Percentiles rank a stretch among this genome's conserved stretches.
phyloP scores from a whole-genome alignment of 1,140 invertebrate species.

The Eumaeus atala region DNA sequence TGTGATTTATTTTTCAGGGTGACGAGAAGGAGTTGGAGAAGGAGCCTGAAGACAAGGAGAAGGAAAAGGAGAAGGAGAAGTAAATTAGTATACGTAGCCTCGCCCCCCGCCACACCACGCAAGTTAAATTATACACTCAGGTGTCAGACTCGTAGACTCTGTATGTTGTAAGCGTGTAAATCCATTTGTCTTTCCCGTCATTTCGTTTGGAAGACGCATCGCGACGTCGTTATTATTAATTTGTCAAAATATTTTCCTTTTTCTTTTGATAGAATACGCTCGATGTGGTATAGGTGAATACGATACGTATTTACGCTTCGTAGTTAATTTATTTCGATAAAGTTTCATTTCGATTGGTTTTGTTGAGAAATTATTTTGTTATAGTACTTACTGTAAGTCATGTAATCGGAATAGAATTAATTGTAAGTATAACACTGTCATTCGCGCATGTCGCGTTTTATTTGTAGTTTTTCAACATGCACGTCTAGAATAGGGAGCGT shows the following conservation, averaged over 20 bases:
- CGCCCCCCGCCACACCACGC: slow-evolving; percentile 15
- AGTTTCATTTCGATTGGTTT: slow-evolving; percentile 4
- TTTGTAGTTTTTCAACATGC: neutral
- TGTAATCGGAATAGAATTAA: slow-evolving; percentile 5
- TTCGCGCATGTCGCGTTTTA: neutral
- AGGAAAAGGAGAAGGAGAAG: slow-evolving; percentile 29
- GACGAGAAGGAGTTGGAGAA: slow-evolving; percentile 61
- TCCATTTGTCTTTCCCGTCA: slow-evolving; percentile 71
- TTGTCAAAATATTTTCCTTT: neutral
- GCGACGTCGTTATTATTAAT: slow-evolving; percentile 22
- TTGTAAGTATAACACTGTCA: neutral
- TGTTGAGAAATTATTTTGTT: slow-evolving; percentile 6
- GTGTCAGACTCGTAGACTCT: slow-evolving; percentile 58
- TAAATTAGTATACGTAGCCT: slow-evolving; percentile 20
- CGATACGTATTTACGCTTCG: slow-evolving; percentile 4
- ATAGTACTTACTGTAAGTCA: slow-evolving; percentile 7
- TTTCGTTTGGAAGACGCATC: slow-evolving; percentile 32
- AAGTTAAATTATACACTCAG: slow-evolving; percentile 41
- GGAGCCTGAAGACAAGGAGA: slow-evolving; percentile 33
- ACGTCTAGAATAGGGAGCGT: slow-evolving; percentile 2
- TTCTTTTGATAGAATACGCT: too few species aligned
- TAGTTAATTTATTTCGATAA: neutral
- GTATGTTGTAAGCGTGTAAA: slow-evolving; percentile 66
- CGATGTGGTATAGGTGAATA: neutral
- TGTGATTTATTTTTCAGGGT: slow-evolving; percentile 36